Conservation (phyloP, 1,140 invertebrate species). For the Drosophila mojavensis region DNA sequence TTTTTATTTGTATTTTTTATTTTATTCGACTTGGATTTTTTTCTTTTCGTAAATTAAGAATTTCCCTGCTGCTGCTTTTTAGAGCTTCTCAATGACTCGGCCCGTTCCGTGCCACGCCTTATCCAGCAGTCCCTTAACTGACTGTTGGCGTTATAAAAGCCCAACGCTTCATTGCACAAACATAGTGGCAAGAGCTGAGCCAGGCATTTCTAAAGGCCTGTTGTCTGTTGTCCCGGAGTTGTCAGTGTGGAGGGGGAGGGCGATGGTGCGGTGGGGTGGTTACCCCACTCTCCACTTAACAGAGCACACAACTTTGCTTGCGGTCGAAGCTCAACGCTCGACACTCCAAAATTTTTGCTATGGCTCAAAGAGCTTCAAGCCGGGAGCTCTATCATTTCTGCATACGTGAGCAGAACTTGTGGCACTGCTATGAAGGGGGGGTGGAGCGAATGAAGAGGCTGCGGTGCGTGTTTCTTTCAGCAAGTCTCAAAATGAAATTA, state of each 20-base stretch:
- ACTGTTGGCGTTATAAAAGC: conserved; percentile 80
- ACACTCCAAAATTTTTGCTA: conserved; percentile 37
- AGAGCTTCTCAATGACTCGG: conserved; percentile 68
- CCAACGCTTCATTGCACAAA: conserved; percentile 79
- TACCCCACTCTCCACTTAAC: conserved; percentile 62
- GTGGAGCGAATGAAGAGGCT: background rate
- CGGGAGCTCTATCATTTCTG: conserved; percentile 57
- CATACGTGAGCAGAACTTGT: conserved; percentile 64
- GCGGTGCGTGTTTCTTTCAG: conserved; percentile 48
- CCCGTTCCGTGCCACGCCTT: conserved; percentile 12
- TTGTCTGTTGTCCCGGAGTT: conserved; percentile 16
- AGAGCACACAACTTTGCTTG: conserved; percentile 68
- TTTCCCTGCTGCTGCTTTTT: conserved; percentile 70
- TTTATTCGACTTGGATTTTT: conserved; percentile 9
- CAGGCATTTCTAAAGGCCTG: conserved; percentile 68
- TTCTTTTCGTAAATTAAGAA: conserved; percentile 71
- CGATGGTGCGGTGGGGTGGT: conserved; percentile 1
- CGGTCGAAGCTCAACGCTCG: conserved; percentile 44
- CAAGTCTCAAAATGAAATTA: conserved; percentile 69
- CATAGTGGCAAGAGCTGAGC: conserved; percentile 62
- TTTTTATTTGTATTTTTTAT: conserved; percentile 11
- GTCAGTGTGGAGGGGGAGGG: background rate
- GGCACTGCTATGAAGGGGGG: background rate
- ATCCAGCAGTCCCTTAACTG: conserved; percentile 57
- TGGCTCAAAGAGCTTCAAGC: conserved; percentile 28